These are phyloP conservation scores for Sipha flava DNA, from an alignment of 1,140 invertebrate genomes.

Conservation along the genomic window DNA sequence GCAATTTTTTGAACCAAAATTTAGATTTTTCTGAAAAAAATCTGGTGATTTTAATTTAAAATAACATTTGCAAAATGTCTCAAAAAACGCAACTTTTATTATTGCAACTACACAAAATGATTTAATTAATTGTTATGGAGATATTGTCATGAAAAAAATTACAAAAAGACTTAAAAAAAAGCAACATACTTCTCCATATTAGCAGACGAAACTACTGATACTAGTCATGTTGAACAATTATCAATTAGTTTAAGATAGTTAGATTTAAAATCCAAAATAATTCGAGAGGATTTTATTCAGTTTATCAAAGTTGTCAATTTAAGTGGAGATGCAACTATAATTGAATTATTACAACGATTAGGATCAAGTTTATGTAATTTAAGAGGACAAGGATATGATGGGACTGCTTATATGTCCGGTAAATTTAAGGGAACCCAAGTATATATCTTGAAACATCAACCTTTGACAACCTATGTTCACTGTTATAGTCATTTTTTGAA, in stretches of 20 bases:
- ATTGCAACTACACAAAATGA: no score
- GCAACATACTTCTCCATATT: slow-evolving; percentile 24
- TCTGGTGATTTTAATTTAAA: no score
- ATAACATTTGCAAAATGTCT: no score
- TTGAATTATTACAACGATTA: not conserved
- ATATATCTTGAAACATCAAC: slow-evolving; percentile 39
- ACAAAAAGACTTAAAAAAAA: no score
- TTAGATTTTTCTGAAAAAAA: no score
- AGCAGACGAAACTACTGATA: slow-evolving; percentile 30
- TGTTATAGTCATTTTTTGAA: slow-evolving; percentile 42
- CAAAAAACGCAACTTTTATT: no score
- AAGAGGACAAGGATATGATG: not conserved
- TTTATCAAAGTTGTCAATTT: slow-evolving; percentile 1
- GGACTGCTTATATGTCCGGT: slow-evolving; percentile 37
- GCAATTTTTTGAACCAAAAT: no score
- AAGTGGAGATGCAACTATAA: not conserved
- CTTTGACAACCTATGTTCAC: slow-evolving; percentile 38
- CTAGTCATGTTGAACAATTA: no score
- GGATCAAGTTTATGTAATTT: not conserved
- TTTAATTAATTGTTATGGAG: no score
- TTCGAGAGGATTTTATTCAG: slow-evolving; percentile 28
- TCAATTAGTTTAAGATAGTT: slow-evolving; percentile 15
- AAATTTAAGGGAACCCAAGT: slow-evolving; percentile 39
- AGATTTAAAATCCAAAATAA: not conserved
- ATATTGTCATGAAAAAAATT: no score